A percentile compares a stretch with the other conserved stretches of the same genome.
These are phyloP conservation scores for Luperina nickerlii DNA, from an alignment of 2,888 invertebrate species.

Conservation along the genomic window DNA sequence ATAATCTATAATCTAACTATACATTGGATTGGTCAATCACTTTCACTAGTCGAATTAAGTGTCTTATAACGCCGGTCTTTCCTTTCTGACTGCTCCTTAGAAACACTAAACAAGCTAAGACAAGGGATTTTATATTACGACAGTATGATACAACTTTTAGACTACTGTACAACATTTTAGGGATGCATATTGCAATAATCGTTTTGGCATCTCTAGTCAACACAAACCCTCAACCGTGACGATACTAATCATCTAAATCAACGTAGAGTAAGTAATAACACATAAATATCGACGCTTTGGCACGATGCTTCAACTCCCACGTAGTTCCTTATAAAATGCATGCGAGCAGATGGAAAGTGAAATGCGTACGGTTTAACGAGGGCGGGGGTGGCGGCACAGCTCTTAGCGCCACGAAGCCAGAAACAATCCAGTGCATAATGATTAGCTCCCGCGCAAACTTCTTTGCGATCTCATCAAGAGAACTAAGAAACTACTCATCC, in stretches of 20 bases:
- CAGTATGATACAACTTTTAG: neutral
- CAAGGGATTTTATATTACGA: neutral
- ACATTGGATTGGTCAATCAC: neutral
- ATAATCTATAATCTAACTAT: too few relatives aligned
- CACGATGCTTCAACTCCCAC: neutral
- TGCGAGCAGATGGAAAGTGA: slow-evolving; percentile 35
- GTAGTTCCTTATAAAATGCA: slow-evolving; percentile 26
- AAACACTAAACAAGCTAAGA: neutral
- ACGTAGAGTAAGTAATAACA: neutral
- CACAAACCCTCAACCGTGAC: neutral
- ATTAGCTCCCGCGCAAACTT: slow-evolving; percentile 41
- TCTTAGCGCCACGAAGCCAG: slow-evolving; percentile 34
- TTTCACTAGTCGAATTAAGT: neutral
- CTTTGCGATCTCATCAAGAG: slow-evolving; percentile 34
- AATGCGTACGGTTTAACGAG: slow-evolving; percentile 40
- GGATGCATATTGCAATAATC: neutral
- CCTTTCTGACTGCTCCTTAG: neutral
- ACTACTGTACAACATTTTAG: neutral
- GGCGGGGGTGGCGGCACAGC: slow-evolving; percentile 12
- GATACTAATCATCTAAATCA: neutral
- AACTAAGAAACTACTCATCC: slow-evolving; percentile 32
- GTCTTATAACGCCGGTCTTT: too few relatives aligned
- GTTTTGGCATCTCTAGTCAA: neutral
- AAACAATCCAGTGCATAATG: slow-evolving; percentile 44
- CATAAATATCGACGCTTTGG: neutral